Evolutionary conservation across 2,113 vertebrate species (phyloP), one percentile per base, ranked within the genome.

Genomic region (Scortum barcoo): DNA sequence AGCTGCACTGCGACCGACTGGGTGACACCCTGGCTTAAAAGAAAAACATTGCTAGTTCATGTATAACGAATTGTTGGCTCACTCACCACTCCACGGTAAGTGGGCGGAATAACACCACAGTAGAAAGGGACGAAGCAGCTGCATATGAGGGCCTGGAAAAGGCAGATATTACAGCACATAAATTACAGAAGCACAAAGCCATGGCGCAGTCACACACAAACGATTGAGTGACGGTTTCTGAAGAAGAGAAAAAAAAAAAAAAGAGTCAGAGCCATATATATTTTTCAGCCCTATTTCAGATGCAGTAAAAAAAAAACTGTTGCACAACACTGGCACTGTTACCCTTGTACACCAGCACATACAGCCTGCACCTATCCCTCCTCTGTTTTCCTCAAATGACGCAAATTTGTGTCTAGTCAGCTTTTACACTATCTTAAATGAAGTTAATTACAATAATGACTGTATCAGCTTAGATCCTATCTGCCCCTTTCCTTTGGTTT

Each of bases 71-170:
- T 11, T 2, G 33, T n/a, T 48, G 60, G 44, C 61, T 61, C 1
- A 96, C 97, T 97, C 92, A 99, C 97, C 96, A 95, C 96, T 33
- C 97, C 97, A 86, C 96, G 93, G 89, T 97, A 99, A 0, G 96
- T 93, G 0, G 97, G 97, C 24, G 97, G 97, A 67, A 97, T 96
- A 1, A 98, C 44, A 6, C 97, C 97, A 73, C 93, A 95, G 90
- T 96, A 95, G 80, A 97, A 78, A 5, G 97, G 97, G 19, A 98
- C 93, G 76, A 97, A 99, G 26, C 91, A 95, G 86, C 97, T 97
- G 79, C 98, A 99, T 19, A 96, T 7, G 65, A 99, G 92, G 46
- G 96, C 97, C 98, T 99, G 76, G 8, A 72, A 78, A 63, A 72
- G 17, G 4, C 11, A 33, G 24, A 68, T 30, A 36, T 38, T 14